phyloP scores from a whole-genome alignment of 2,888 invertebrate genomes.

The Cheilosia soror region DNA sequence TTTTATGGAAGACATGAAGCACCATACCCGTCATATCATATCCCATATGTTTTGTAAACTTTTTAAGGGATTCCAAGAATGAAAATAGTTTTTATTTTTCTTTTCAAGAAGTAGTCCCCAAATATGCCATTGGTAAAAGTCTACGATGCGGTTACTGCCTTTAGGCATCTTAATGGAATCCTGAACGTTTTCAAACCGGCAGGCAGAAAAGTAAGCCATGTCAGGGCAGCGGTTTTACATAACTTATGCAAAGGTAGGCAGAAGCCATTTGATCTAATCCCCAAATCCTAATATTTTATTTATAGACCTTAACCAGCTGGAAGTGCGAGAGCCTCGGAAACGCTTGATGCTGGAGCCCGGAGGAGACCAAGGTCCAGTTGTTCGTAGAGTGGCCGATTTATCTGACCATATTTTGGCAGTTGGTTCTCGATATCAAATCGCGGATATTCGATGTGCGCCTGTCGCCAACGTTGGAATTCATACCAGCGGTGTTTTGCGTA shows the following conservation, averaged over 20 bases:
- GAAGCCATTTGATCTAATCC: not conserved
- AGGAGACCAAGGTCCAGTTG: conserved; percentile 85
- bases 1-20: too few relatives aligned
- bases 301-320: conserved; percentile 89
- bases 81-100: not conserved
- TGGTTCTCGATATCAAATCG: conserved; percentile 89
- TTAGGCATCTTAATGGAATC: conserved; percentile 89
- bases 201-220: conserved; percentile 85
- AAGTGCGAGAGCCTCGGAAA: conserved; percentile 86
- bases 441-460: conserved; percentile 87
- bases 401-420: conserved; percentile 90
- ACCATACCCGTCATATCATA: too few relatives aligned
- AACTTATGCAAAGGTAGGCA: conserved; percentile 89
- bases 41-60: too few relatives aligned
- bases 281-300: not conserved
- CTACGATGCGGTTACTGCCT: conserved; percentile 86
- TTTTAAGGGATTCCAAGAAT: too few relatives aligned
- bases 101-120: not conserved
- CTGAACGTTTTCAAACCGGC: conserved; percentile 92
- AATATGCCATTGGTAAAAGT: conserved; percentile 80
- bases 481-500: conserved; percentile 90
- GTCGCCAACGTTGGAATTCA: conserved; percentile 87
- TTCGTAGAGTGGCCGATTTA: conserved; percentile 87
- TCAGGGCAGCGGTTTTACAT: conserved; percentile 86
- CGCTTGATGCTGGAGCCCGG: conserved; percentile 87